A percentile compares a stretch with the other conserved stretches of the same genome.
Conservation (phyloP, 2,888 invertebrate genomes). For the Eulithis testata region DNA sequence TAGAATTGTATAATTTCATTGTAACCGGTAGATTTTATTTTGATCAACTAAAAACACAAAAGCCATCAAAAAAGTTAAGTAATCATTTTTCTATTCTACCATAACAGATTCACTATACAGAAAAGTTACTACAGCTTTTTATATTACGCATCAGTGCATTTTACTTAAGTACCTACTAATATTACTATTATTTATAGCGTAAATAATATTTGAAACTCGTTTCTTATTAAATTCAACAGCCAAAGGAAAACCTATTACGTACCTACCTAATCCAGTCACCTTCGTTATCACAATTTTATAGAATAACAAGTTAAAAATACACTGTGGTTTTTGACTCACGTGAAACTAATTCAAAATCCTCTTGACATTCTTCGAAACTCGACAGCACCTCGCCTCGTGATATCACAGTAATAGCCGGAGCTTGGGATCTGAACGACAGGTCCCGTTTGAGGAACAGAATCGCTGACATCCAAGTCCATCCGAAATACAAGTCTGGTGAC, state of each 20-base stretch:
- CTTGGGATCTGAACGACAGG: conserved; percentile 63
- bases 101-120: too few relatives aligned
- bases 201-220: background rate
- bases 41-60: too few relatives aligned
- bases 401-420: conserved; percentile 62
- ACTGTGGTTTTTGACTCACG: background rate
- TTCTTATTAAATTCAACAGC: background rate
- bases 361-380: background rate
- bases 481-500: conserved; percentile 58
- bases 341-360: background rate
- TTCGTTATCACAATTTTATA: background rate
- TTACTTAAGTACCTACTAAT: too few relatives aligned
- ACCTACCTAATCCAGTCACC: background rate
- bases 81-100: too few relatives aligned
- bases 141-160: too few relatives aligned
- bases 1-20: too few relatives aligned
- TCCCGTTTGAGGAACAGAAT: conserved; percentile 58
- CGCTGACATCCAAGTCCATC: conserved; percentile 57
- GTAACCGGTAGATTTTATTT: too few relatives aligned
- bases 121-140: too few relatives aligned
- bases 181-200: too few relatives aligned
- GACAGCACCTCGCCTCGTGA: conserved; percentile 58
- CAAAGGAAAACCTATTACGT: background rate
- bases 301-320: background rate
- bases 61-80: too few relatives aligned